Percentiles rank a stretch among this genome's conserved stretches.
Conservation (phyloP, 2,113 vertebrate genomes). For the Atlantisia rogersi region DNA sequence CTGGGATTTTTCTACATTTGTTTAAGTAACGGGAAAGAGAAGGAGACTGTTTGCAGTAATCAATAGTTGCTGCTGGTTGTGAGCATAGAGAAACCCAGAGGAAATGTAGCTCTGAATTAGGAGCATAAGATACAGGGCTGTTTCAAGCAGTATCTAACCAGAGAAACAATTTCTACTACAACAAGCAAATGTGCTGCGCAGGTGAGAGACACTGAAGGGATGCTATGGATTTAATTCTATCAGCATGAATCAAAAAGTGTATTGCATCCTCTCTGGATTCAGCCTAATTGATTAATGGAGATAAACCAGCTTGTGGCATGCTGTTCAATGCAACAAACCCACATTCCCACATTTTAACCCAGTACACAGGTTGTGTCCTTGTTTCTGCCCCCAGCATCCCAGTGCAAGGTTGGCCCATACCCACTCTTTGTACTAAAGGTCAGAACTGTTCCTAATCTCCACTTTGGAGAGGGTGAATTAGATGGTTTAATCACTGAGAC, state of each 20-base stretch:
- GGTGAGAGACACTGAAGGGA: background rate
- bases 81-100: background rate
- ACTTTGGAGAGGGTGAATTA: background rate
- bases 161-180: background rate
- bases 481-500: background rate
- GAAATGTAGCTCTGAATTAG: background rate
- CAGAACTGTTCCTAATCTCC: background rate
- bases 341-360: background rate
- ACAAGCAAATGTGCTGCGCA: background rate
- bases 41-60: background rate
- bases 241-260: background rate
- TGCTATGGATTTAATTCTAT: background rate
- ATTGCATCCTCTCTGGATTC: background rate
- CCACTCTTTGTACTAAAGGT: background rate
- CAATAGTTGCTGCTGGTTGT: background rate
- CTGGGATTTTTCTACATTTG: background rate
- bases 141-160: background rate
- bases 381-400: background rate
- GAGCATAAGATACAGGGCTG: background rate
- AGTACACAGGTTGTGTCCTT: background rate
- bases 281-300: background rate
- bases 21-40: background rate
- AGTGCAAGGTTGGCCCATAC: background rate
- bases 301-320: background rate
- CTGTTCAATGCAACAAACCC: background rate